Percentiles rank a stretch among this genome's conserved stretches.
Conservation (phyloP, 2,113 vertebrate species). For the Apteryx owenii region DNA sequence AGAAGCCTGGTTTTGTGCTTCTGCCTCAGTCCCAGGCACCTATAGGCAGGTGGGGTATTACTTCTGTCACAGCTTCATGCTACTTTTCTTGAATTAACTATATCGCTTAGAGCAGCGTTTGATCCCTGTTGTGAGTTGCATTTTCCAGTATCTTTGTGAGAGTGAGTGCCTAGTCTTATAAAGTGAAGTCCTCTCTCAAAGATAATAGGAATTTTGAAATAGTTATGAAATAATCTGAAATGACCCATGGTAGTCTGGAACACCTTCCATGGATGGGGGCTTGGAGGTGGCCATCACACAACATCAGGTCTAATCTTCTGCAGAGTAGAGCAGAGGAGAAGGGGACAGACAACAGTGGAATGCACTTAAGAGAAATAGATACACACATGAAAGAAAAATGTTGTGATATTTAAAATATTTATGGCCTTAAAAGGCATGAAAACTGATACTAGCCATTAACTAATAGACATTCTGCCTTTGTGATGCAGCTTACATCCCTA, state of each 20-base stretch:
- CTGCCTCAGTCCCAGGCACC: neutral
- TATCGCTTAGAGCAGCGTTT: neutral
- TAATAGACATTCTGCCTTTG: constrained; percentile 85
- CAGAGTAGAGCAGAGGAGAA: constrained; percentile 69
- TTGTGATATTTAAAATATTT: constrained; percentile 93
- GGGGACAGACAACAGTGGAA: constrained; percentile 74
- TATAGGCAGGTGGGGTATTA: neutral
- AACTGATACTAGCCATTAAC: constrained; percentile 91
- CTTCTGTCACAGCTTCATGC: neutral
- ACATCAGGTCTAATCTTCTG: constrained; percentile 72
- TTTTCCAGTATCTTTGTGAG: neutral
- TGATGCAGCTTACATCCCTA: constrained; percentile 89
- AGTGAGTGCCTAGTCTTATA: neutral
- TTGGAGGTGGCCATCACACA: constrained; percentile 53
- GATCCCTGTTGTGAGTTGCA: neutral
- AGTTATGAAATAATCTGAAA: neutral
- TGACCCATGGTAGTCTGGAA: constrained; percentile 2
- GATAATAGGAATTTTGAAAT: neutral
- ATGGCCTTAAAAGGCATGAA: constrained; percentile 92
- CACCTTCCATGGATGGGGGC: neutral
- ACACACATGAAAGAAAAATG: constrained; percentile 79
- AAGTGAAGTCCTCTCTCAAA: neutral
- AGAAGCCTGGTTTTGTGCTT: neutral
- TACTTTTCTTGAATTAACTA: neutral
- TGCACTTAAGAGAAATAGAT: constrained; percentile 85